Percentiles rank a stretch among this genome's conserved stretches.
Conservation (phyloP, 2,888 invertebrate species). For the Pinctada fucata region DNA sequence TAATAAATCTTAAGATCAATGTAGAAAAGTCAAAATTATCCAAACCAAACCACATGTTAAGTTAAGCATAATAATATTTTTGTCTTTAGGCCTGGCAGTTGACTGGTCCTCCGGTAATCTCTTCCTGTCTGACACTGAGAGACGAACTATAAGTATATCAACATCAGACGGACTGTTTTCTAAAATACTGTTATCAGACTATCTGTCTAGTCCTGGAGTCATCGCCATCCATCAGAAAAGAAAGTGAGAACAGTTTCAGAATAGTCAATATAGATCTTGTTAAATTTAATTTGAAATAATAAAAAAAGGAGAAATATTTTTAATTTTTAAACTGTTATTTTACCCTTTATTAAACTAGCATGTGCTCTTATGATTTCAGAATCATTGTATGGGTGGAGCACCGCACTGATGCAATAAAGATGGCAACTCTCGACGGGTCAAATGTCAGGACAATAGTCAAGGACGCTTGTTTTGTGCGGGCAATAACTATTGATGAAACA, state of each 20-base stretch:
- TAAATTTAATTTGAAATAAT: too few relatives aligned
- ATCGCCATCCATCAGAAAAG: neutral
- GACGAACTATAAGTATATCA: neutral
- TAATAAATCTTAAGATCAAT: too few relatives aligned
- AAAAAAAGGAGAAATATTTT: too few relatives aligned
- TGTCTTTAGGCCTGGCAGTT: neutral
- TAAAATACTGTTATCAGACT: neutral
- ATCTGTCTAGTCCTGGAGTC: neutral
- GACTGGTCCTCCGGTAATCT: neutral
- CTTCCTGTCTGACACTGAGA: neutral
- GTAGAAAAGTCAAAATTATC: too few relatives aligned
- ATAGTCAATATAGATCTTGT: too few relatives aligned
- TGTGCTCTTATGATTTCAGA: neutral
- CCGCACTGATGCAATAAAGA: neutral
- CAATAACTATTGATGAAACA: neutral
- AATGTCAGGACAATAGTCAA: neutral
- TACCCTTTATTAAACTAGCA: too few relatives aligned
- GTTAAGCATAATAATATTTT: too few relatives aligned
- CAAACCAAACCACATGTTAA: too few relatives aligned
- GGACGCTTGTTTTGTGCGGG: neutral
- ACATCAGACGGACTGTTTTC: neutral
- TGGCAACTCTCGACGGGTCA: neutral
- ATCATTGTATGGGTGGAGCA: neutral
- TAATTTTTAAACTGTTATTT: too few relatives aligned
- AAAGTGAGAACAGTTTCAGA: neutral